Base-by-base conservation (phyloP, 1,140 invertebrate genomes). In the Drosophila willistoni region DNA sequence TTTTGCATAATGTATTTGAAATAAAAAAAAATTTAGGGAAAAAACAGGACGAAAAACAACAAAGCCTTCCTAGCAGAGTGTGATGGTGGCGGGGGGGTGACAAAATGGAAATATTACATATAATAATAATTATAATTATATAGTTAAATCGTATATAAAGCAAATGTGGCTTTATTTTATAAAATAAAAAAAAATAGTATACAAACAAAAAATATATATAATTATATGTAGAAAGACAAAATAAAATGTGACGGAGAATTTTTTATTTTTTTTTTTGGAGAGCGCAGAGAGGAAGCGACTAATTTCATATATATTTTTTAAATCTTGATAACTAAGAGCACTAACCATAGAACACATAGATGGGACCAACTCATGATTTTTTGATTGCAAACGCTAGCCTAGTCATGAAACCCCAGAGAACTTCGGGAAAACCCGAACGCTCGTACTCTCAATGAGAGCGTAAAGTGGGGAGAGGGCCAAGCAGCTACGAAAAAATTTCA, bases 11-110 rank as follows among this genome's bases (percentile, higher is more conserved):
- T 63, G 22, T 63, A 47, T 44, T 47, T 22, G 57, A 76, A 71
- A 66, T 65, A 57, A 25, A 7, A 29, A 29, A 29, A 47, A 65
- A 72, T 60, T 79, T 79, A 67, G 82, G 69, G 60, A 68, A 68
- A 55, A 64, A 67, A 73, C 34, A 57, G 79, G 84, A 87, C 79
- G 69, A 79, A 64, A 71, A 71, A 86, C 82, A 85, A 70, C 62
- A 69, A 67, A 87, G 83, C 68, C 54, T 71, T 84, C 81, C 77
- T 85, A 81, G 69, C 69, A 62, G 75, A 39, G 36, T 73, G 74
- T 72, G n/a, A n/a, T n/a, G n/a, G n/a, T n/a, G n/a, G n/a, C n/a
- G 67, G 64, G 68, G 68, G 22, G 71, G 65, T 66, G 66, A 68
- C 66, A 79, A 67, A 73, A 85, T 85, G 82, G 68, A 82, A 64